phyloP scores from a whole-genome alignment of 2,888 invertebrate species.

The Thymelicus acteon region DNA sequence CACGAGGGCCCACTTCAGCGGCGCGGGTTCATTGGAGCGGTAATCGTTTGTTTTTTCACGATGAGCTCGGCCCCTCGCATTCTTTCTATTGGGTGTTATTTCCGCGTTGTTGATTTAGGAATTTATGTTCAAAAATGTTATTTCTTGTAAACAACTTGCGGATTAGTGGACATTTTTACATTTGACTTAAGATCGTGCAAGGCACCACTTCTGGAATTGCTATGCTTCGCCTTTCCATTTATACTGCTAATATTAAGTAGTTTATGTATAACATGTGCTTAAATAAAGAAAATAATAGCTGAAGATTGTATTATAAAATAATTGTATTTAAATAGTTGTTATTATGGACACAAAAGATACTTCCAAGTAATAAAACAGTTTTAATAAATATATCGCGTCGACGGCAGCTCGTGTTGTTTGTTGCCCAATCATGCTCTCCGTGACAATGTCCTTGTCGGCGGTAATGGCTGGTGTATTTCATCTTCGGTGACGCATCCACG shows the following conservation, averaged over 20 bases:
- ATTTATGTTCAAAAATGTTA: too few relatives aligned
- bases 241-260: too few relatives aligned
- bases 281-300: too few relatives aligned
- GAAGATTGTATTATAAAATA: too few relatives aligned
- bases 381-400: neutral
- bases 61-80: neutral
- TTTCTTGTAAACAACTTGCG: too few relatives aligned
- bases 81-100: neutral
- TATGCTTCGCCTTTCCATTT: too few relatives aligned
- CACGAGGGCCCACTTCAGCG: neutral
- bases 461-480: constrained; percentile 14
- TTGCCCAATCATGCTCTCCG: neutral
- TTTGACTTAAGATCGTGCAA: too few relatives aligned
- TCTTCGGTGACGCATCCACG: constrained; percentile 13
- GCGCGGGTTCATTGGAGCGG: neutral
- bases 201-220: too few relatives aligned
- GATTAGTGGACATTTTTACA: too few relatives aligned
- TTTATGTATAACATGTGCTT: too few relatives aligned
- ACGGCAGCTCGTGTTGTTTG: neutral
- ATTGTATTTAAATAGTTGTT: too few relatives aligned
- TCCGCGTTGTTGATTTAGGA: neutral
- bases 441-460: constrained; percentile 27
- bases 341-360: too few relatives aligned
- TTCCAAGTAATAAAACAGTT: neutral
- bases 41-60: neutral